These are phyloP conservation scores for Benitochromis conjunctus DNA, from an alignment of 2,113 vertebrate species.

Conservation along the genomic window DNA sequence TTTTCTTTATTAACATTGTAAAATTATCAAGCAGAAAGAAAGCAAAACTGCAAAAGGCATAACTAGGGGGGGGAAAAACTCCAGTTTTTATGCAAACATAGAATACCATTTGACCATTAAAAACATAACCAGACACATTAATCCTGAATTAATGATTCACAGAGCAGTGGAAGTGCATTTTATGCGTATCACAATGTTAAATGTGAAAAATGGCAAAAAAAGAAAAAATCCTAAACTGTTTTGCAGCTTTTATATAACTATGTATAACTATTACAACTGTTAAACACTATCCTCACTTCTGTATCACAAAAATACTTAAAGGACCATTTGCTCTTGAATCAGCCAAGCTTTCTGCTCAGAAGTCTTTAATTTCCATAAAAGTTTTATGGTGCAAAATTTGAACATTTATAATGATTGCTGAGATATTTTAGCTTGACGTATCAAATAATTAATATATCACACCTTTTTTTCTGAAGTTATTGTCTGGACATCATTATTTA, in stretches of 20 bases:
- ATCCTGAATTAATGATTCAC: neutral
- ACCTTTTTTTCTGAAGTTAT: neutral
- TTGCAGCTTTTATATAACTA: neutral
- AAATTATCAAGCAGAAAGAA: neutral
- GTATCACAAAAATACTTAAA: neutral
- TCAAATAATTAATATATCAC: neutral
- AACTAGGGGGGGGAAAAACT: neutral
- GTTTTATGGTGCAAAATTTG: neutral
- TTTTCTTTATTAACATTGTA: neutral
- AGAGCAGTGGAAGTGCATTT: neutral
- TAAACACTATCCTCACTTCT: neutral
- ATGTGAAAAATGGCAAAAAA: neutral
- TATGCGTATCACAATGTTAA: neutral
- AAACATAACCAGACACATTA: neutral
- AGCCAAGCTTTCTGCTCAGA: neutral
- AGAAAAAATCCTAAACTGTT: neutral
- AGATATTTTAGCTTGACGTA: neutral
- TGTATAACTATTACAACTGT: neutral
- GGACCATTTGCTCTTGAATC: neutral
- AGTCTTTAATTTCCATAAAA: neutral
- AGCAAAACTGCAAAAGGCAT: neutral
- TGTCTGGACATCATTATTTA: neutral
- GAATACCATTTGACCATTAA: neutral
- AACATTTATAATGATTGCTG: neutral
- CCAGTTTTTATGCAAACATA: neutral